Evolutionary conservation across 2,797 vertebrate genomes (phyloP).

Genomic region (Alfaro cultratus): DNA sequence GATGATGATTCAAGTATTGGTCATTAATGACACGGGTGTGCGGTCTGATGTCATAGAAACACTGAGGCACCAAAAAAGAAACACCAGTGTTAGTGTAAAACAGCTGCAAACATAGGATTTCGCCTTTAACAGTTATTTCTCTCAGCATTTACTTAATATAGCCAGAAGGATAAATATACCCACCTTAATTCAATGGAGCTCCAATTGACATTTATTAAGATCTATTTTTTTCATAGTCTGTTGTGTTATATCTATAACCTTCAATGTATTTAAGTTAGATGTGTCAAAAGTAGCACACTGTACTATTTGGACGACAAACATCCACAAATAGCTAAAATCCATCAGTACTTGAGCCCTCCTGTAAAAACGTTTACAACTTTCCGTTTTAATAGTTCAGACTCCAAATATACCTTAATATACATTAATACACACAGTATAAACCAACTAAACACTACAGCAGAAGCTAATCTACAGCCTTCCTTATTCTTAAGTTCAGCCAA

Average conservation of each 20-base stretch:
- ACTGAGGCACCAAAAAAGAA: background rate
- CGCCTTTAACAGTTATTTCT: background rate
- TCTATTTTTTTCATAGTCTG: background rate
- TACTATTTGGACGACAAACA: background rate
- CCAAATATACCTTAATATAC: background rate
- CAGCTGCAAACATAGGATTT: background rate
- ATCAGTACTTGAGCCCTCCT: background rate
- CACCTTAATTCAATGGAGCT: background rate
- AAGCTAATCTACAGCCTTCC: background rate
- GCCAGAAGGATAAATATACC: background rate
- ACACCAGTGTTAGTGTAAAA: background rate
- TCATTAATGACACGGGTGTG: conserved; percentile 60
- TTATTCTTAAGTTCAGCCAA: background rate
- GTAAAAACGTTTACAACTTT: background rate
- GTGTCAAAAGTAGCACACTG: background rate
- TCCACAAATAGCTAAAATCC: background rate
- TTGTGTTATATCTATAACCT: background rate
- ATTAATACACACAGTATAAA: background rate
- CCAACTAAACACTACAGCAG: background rate
- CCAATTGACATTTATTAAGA: background rate
- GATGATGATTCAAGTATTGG: conserved; percentile 42
- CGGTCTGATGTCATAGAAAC: conserved; percentile 43
- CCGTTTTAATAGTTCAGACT: background rate
- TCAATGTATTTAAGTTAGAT: background rate
- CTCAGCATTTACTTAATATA: background rate